A percentile compares a stretch with the other conserved stretches of the same genome.
These are phyloP conservation scores for Tuberolachnus salignus DNA, from an alignment of 2,888 invertebrate species.

Conservation along the genomic window DNA sequence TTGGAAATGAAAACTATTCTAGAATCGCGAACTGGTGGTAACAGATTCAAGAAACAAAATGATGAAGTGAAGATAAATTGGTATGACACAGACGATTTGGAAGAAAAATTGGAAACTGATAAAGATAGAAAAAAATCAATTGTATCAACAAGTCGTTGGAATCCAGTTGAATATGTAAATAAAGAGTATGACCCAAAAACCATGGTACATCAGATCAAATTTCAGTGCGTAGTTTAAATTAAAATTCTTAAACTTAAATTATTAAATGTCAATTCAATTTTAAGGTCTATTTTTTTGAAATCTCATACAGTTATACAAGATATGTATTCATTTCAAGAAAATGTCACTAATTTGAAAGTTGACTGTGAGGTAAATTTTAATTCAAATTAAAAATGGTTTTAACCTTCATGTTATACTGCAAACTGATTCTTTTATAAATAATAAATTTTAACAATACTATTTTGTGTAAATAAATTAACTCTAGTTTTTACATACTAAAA, in stretches of 20 bases:
- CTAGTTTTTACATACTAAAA: too few species aligned
- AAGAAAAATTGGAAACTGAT: not conserved
- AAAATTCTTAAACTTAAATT: not conserved
- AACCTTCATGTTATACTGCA: too few species aligned
- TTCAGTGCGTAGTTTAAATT: constrained; percentile 2
- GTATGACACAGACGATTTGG: not conserved
- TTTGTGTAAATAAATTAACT: too few species aligned
- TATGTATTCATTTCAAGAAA: not conserved
- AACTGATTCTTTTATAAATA: too few species aligned
- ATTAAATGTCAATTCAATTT: not conserved
- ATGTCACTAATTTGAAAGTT: not conserved
- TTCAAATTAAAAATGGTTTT: too few species aligned
- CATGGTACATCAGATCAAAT: not conserved
- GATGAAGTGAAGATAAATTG: not conserved
- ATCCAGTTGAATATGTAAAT: not conserved
- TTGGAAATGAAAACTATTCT: not conserved
- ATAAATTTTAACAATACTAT: too few species aligned
- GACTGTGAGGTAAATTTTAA: too few species aligned
- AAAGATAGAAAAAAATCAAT: not conserved
- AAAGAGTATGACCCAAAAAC: not conserved
- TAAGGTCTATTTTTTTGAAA: not conserved
- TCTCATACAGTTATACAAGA: not conserved
- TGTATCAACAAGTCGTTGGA: not conserved
- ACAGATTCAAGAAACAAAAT: not conserved
- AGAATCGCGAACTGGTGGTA: not conserved